Evolutionary conservation across 2,888 invertebrate species (phyloP), one percentile per base, ranked within the genome.

Genomic region (Nemurella pictetii): DNA sequence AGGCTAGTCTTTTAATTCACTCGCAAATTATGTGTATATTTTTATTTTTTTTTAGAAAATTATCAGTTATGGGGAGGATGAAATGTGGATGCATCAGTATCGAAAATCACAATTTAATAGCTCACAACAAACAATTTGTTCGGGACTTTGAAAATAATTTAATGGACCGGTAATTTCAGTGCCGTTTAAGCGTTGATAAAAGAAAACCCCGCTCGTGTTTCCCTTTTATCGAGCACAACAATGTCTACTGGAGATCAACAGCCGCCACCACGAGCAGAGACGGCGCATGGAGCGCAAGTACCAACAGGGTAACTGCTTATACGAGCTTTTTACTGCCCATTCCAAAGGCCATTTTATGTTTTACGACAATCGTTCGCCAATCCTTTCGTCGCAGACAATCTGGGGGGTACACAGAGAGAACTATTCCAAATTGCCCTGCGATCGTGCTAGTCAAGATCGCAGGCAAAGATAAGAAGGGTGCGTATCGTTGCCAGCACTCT

Each of bases 351-450:
- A 72, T 85, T 85, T 85, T 85, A 78, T 83, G 78, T 77, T 83
- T 85, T 85, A 85, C 82, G 83, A 77, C 85, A 25, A 85, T 83
- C 85, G 83, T 78, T 85, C 72, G 85, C 29, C 83, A 83, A 83
- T 83, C 83, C 83, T 77, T 83, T 82, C 72, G 55, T 20, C 1
- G 55, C 55, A 55, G 55, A 55, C 55, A 55, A 55, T 55, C 55
- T 55, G 55, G 55, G 55, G 55, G 55, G 55, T 20, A 55, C 55
- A 55, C 55, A 55, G 55, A 55, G 55, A 55, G 55, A 12, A 55
- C 15, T 55, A 20, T 55, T 55, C 55, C 55, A 55, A 55, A 55
- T 55, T 55, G 55, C 55, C 20, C 9, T 20, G 55, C 20, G 55
- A 55, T 55, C 55, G 55, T n/a, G n/a, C n/a, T n/a, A n/a, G n/a